These are phyloP conservation scores for Deroplatys truncata DNA, from an alignment of 2,888 invertebrate species.

Conservation along the genomic window DNA sequence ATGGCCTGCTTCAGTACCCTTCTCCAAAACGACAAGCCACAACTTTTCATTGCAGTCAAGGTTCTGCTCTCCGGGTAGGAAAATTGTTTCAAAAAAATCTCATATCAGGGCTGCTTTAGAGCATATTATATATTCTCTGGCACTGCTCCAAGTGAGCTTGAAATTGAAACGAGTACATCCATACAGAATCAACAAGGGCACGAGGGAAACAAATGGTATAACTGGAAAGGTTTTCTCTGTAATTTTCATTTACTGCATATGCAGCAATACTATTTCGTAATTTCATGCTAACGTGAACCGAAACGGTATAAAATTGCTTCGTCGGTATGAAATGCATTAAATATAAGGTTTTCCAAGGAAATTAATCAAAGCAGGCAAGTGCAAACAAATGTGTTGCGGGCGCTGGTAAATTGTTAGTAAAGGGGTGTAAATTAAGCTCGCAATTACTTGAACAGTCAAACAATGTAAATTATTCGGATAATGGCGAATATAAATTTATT, in stretches of 20 bases:
- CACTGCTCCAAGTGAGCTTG: not conserved
- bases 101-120: not conserved
- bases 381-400: too few relatives aligned
- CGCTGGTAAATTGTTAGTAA: too few relatives aligned
- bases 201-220: not conserved
- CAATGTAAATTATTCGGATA: too few relatives aligned
- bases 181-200: not conserved
- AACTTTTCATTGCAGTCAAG: not conserved
- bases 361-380: too few relatives aligned
- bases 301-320: too few relatives aligned
- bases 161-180: constrained; percentile 5
- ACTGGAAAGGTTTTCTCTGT: not conserved
- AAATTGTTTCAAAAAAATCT: not conserved
- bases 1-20: not conserved
- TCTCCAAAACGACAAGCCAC: not conserved
- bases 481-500: too few relatives aligned
- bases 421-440: too few relatives aligned
- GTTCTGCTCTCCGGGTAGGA: not conserved
- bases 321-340: too few relatives aligned
- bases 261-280: not conserved
- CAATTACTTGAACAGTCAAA: too few relatives aligned
- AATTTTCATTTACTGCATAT: not conserved
- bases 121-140: not conserved
- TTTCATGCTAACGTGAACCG: not conserved
- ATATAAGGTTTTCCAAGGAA: too few relatives aligned